phyloP scores from a whole-genome alignment of 2,888 invertebrate species.

The Hydroisotoma schaefferi region DNA sequence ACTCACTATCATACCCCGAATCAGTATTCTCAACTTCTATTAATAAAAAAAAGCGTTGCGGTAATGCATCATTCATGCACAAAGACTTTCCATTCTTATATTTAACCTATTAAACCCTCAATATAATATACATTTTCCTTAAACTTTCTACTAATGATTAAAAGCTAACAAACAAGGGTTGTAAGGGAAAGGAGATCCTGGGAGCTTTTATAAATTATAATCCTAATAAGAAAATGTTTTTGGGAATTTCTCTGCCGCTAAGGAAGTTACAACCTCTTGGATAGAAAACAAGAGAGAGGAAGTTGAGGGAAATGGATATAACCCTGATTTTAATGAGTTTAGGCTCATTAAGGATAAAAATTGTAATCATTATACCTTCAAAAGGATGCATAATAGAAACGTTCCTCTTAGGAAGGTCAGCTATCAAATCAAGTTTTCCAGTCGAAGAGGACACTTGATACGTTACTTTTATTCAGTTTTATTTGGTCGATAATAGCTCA shows the following conservation, averaged over 20 bases:
- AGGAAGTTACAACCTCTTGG: not conserved
- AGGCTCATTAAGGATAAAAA: constrained; percentile 39
- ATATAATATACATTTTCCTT: too few relatives aligned
- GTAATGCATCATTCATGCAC: too few relatives aligned
- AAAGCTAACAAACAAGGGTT: not conserved
- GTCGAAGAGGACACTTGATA: not conserved
- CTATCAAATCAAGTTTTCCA: not conserved
- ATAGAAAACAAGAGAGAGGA: not conserved
- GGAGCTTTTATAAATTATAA: not conserved
- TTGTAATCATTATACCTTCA: constrained; percentile 40
- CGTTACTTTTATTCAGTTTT: not conserved
- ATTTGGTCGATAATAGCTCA: not conserved
- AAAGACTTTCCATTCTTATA: too few relatives aligned
- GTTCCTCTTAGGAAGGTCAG: constrained; percentile 12
- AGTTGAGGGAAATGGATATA: constrained; percentile 7
- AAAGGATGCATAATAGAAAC: constrained; percentile 5
- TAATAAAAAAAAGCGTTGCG: too few relatives aligned
- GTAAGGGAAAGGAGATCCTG: not conserved
- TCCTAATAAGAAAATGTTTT: not conserved
- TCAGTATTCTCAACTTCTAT: too few relatives aligned
- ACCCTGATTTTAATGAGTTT: constrained; percentile 33
- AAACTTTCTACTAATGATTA: constrained; percentile 1
- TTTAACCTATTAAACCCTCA: too few relatives aligned
- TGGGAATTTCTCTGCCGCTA: not conserved
- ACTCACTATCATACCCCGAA: too few relatives aligned